Percentiles rank a stretch among this genome's conserved stretches.
phyloP scores from a whole-genome alignment of 2,888 invertebrate species.

The Deilephila elpenor region DNA sequence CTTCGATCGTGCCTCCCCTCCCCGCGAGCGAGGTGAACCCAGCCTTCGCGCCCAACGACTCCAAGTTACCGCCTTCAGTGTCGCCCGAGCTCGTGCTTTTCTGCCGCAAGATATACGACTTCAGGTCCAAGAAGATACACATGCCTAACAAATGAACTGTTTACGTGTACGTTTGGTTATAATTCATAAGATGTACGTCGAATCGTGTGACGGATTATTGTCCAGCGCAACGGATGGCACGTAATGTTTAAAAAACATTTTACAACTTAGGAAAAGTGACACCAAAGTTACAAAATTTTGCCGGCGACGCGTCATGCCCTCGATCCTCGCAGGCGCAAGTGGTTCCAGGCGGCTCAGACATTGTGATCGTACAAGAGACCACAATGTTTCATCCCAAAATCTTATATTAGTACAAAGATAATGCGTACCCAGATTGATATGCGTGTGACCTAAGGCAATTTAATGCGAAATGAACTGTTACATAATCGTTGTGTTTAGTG shows the following conservation, averaged over 20 bases:
- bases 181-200: conserved; percentile 47
- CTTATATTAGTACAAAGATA: conserved; percentile 74
- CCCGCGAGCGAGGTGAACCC: conserved; percentile 86
- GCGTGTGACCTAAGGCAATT: conserved; percentile 64
- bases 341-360: conserved; percentile 16
- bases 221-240: conserved; percentile 20
- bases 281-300: conserved; percentile 58
- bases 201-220: conserved; percentile 29
- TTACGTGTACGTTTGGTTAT: conserved; percentile 42
- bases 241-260: conserved; percentile 18
- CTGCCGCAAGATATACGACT: conserved; percentile 97
- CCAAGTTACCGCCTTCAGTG: conserved; percentile 86
- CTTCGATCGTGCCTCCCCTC: conserved; percentile 90
- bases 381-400: conserved; percentile 61
- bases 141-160: conserved; percentile 74
- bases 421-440: conserved; percentile 66
- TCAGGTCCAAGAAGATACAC: conserved; percentile 91
- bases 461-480: conserved; percentile 53
- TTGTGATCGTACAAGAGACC: conserved; percentile 43
- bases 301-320: background rate
- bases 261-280: conserved; percentile 48
- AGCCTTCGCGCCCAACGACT: conserved; percentile 76
- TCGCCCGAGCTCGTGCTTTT: conserved; percentile 95
- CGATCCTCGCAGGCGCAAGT: background rate
- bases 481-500: conserved; percentile 63